Conservation (phyloP, 2,888 invertebrate species). For the Caenorhabditis wallacei region DNA sequence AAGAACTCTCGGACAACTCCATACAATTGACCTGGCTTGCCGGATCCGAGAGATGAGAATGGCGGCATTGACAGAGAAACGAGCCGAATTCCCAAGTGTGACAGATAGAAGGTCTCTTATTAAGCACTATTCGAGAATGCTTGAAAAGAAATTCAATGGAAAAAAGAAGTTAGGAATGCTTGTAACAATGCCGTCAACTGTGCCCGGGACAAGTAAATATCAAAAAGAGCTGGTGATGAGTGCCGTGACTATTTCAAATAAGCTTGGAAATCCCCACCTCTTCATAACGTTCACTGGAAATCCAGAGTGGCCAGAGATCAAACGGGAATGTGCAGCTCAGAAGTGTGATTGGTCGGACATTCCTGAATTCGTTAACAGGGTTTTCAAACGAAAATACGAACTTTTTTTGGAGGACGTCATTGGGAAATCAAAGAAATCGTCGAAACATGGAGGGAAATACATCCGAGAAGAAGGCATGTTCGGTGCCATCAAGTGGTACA, state of each 20-base stretch:
- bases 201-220: constrained; percentile 13
- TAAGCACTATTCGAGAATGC: neutral
- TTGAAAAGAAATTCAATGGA: neutral
- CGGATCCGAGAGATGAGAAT: neutral
- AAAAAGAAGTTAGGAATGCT: constrained; percentile 8
- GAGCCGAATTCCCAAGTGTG: constrained; percentile 6
- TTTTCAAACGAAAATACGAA: constrained; percentile 10
- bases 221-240: constrained; percentile 27
- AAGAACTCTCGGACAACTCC: neutral
- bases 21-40: neutral
- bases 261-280: constrained; percentile 18
- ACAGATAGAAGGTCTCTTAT: neutral
- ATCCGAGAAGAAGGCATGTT: constrained; percentile 17
- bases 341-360: constrained; percentile 26
- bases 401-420: constrained; percentile 13
- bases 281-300: constrained; percentile 45
- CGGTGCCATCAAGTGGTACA: constrained; percentile 36
- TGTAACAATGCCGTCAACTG: neutral
- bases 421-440: neutral
- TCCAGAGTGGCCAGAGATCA: constrained; percentile 26
- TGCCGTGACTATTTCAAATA: constrained; percentile 12
- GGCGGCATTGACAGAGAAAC: neutral
- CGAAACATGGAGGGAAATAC: neutral
- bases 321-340: neutral
- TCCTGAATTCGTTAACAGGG: constrained; percentile 27